Evolutionary conservation across 2,888 invertebrate species (phyloP).

Genomic region (Hedya salicella): DNA sequence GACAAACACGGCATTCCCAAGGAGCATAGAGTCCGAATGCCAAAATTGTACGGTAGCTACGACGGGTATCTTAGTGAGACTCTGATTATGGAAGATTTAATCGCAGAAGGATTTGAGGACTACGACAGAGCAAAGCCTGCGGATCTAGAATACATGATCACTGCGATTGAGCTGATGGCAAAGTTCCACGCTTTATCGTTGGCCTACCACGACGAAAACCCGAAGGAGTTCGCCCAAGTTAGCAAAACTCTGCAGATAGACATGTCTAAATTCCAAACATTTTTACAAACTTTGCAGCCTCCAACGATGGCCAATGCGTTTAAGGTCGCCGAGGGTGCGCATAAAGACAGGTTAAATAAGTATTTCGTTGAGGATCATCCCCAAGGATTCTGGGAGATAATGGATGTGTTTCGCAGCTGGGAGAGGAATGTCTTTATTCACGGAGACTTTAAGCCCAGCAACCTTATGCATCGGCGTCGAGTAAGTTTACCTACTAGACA

Average conservation of each 20-base stretch:
- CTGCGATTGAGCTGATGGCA: constrained; percentile 58
- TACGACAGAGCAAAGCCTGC: constrained; percentile 56
- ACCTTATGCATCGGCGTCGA: constrained; percentile 52
- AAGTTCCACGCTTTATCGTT: constrained; percentile 70
- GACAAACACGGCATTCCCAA: constrained; percentile 51
- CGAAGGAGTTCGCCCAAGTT: constrained; percentile 51
- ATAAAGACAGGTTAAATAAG: constrained; percentile 50
- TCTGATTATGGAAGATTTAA: constrained; percentile 63
- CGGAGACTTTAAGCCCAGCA: constrained; percentile 60
- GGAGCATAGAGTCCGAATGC: constrained; percentile 53
- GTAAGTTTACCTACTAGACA: constrained; percentile 44
- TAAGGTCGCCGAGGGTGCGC: constrained; percentile 51
- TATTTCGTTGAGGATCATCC: constrained; percentile 45
- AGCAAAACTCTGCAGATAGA: constrained; percentile 45
- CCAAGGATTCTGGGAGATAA: neutral
- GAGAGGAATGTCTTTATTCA: constrained; percentile 54
- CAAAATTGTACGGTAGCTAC: constrained; percentile 57
- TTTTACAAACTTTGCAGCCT: constrained; percentile 3
- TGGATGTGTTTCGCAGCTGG: constrained; percentile 15
- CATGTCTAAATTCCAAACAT: neutral
- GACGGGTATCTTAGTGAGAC: constrained; percentile 54
- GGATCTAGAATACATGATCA: constrained; percentile 59
- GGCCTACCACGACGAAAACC: constrained; percentile 61
- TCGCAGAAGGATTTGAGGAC: constrained; percentile 53
- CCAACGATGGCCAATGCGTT: constrained; percentile 45